A percentile compares a stretch with the other conserved stretches of the same genome.
Conservation (phyloP, 2,888 invertebrate genomes). For the Miltochrista miniata region DNA sequence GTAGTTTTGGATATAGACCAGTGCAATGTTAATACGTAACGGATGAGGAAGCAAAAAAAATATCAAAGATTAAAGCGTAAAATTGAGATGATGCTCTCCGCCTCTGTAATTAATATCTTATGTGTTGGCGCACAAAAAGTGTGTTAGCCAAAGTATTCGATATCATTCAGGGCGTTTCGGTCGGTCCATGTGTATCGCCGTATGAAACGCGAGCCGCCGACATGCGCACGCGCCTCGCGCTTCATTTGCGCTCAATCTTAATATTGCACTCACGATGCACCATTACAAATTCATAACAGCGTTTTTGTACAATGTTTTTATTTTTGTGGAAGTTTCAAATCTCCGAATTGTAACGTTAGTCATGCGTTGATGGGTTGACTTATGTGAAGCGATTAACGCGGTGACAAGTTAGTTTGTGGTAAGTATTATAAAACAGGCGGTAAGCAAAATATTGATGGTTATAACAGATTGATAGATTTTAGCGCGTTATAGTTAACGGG, state of each 20-base stretch:
- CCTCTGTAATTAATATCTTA: constrained; percentile 77
- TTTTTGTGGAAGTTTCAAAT: constrained; percentile 42
- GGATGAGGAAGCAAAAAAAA: constrained; percentile 41
- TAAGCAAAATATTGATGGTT: too few species aligned
- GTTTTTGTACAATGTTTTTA: constrained; percentile 58
- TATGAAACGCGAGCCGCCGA: constrained; percentile 60
- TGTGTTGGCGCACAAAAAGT: constrained; percentile 65
- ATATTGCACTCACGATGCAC: constrained; percentile 74
- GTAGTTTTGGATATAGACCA: constrained; percentile 14
- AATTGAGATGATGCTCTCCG: constrained; percentile 67
- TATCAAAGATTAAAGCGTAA: constrained; percentile 56
- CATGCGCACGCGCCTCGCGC: constrained; percentile 71
- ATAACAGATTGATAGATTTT: too few species aligned
- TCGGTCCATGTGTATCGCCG: constrained; percentile 40
- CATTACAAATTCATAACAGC: constrained; percentile 73
- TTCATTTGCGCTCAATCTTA: constrained; percentile 79
- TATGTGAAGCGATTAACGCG: constrained; percentile 13
- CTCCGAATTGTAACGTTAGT: constrained; percentile 41
- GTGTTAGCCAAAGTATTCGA: constrained; percentile 43
- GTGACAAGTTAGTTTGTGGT: constrained; percentile 2
- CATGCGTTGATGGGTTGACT: constrained; percentile 27
- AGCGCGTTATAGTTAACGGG: too few species aligned
- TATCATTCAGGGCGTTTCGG: constrained; percentile 34
- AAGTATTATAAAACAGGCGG: too few species aligned
- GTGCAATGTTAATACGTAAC: constrained; percentile 27